Evolutionary conservation across 2,888 invertebrate genomes (phyloP).

Genomic region (Salticus scenicus): DNA sequence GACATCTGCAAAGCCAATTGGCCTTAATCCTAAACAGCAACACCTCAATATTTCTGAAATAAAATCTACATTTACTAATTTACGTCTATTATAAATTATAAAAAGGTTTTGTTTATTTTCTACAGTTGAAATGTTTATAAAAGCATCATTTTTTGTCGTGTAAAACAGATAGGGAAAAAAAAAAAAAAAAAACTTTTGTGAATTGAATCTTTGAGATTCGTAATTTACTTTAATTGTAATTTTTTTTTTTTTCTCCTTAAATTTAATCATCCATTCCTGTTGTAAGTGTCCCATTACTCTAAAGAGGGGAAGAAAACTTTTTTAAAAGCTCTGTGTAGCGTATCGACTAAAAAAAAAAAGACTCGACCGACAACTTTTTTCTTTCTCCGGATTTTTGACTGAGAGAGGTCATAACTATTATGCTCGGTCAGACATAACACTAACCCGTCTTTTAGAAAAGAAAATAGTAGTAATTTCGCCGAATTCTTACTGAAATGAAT

Average conservation of each 20-base stretch:
- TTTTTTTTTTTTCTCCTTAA: not conserved
- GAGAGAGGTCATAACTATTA: slow-evolving; percentile 19
- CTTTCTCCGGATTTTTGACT: not conserved
- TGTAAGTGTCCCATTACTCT: not conserved
- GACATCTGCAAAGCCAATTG: too few relatives aligned
- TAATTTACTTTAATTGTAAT: too few relatives aligned
- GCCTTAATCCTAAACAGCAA: too few relatives aligned
- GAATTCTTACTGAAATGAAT: not conserved
- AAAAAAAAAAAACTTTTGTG: too few relatives aligned
- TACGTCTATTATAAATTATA: too few relatives aligned
- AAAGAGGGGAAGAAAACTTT: not conserved
- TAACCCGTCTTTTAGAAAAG: slow-evolving; percentile 20
- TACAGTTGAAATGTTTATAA: too few relatives aligned
- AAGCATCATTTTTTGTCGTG: too few relatives aligned
- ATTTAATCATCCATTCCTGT: not conserved
- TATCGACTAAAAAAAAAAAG: not conserved
- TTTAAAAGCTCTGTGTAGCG: not conserved
- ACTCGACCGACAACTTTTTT: not conserved
- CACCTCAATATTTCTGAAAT: too few relatives aligned
- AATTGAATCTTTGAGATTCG: too few relatives aligned
- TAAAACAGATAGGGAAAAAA: too few relatives aligned
- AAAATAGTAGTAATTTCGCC: not conserved
- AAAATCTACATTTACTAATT: too few relatives aligned
- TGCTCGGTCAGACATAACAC: slow-evolving; percentile 29
- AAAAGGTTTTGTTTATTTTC: too few relatives aligned